phyloP scores from a whole-genome alignment of 2,888 invertebrate genomes.

The Polyommatus icarus region DNA sequence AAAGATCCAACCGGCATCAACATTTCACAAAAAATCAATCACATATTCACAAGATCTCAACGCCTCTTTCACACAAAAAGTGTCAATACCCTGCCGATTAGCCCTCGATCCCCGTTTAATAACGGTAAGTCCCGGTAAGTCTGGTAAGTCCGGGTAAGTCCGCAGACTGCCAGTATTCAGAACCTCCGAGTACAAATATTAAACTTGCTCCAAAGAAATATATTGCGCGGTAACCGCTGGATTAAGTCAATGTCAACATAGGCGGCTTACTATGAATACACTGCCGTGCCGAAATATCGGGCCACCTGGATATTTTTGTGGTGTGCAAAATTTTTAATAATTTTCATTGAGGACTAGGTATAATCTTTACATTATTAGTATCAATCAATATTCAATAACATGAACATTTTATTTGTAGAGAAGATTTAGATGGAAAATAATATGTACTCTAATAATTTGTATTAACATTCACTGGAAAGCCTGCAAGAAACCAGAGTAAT shows the following conservation, averaged over 20 bases:
- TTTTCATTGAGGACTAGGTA: too few species aligned
- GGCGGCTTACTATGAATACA: constrained; percentile 43
- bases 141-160: constrained; percentile 43
- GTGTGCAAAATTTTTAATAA: too few species aligned
- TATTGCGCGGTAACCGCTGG: constrained; percentile 60
- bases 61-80: constrained; percentile 31
- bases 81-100: constrained; percentile 41
- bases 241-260: constrained; percentile 62
- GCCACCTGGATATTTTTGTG: background rate
- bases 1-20: background rate
- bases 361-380: too few species aligned
- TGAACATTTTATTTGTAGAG: too few species aligned
- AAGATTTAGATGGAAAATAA: too few species aligned
- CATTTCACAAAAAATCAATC: background rate
- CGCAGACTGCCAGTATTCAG: constrained; percentile 49
- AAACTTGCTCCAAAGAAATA: constrained; percentile 68
- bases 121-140: constrained; percentile 47
- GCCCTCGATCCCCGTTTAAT: constrained; percentile 56
- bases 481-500: too few species aligned
- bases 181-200: constrained; percentile 66
- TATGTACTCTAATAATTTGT: too few species aligned
- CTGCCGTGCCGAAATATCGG: constrained; percentile 26
- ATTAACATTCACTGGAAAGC: too few species aligned
- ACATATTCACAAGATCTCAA: background rate
- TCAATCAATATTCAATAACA: too few species aligned